Evolutionary conservation across 2,113 vertebrate genomes (phyloP), one percentile per base, ranked within the genome.

Genomic region (Phrynocephalus versicolor): DNA sequence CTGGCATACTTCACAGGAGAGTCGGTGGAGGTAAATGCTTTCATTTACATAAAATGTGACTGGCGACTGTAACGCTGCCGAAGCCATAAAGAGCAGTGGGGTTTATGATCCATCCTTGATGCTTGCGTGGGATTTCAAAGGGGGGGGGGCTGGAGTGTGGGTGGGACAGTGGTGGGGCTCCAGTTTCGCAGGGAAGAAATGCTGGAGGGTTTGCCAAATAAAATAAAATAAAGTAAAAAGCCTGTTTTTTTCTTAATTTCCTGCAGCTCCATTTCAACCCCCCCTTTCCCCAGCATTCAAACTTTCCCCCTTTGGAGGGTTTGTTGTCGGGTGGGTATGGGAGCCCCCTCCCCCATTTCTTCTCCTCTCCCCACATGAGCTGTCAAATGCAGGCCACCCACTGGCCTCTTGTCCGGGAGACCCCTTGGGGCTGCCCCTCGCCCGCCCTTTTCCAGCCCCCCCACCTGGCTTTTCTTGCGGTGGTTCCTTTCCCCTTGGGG

Each of bases 21-120:
- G 91, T 90, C 91, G 94, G 93, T 92, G 91, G 93, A 95, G 92
- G 94, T 95, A 96, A 95, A 95, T 90, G 91, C 81, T 89, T 92
- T 94, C 86, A 89, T 94, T 93, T 94, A 92, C 88, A 92, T 88
- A 94, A 95, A 96, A 95, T 91, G 91, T 90, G 84, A 93, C 91
- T 92, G 89, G 94, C 76, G 88, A 95, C 90, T 91, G 90, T 91
- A 94, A 94, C 92, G 92, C 93, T 94, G 94, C 93, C 94, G 94
- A 94, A 95, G 92, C 87, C 91, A 93, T 92, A 92, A 94, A 94
- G 94, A 94, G 89, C 92, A 91, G 15, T 55, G 60, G n/a, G 94
- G 92, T 94, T 94, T 95, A 95, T 92, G 93, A 96, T 91, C 94
- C 89, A 87, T 93, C 88, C 93, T 94, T 91, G 93, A 92, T 92